Base-by-base conservation (phyloP, 2,888 invertebrate genomes). In the Eristalis intricaria region DNA sequence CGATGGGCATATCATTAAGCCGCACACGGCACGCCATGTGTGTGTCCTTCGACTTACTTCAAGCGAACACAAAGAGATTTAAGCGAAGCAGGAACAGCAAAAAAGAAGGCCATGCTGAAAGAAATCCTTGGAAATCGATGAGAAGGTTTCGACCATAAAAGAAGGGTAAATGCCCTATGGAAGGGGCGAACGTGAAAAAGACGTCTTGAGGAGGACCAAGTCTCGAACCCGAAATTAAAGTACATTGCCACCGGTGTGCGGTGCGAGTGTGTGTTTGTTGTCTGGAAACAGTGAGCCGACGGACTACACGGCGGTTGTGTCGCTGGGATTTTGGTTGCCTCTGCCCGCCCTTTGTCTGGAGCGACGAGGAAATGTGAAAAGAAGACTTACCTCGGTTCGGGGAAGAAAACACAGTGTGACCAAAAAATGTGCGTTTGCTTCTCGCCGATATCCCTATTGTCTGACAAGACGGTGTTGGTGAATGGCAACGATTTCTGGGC, bases 131-230 rank as follows among this genome's bases (percentile, higher is more conserved):
- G 65, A 82, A 86, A 83, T 75, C 78, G 78, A 86, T 86, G 78
- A 78, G 73, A 81, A 65, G 68, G 63, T 56, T 80, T 71, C 66
- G 15, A 61, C 35, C 61, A 61, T 35, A 29, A 58, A n/a, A 10
- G 50, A 70, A 74, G 70, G 83, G 86, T 83, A 86, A 86, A 86
- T 83, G 83, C 75, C 83, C 86, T 83, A 58, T 38, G 63, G 32
- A 74, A 71, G 61, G 32, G 56, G 35, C 56, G 58, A 66, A 65
- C 15, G 58, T 58, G 58, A 61, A 2, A n/a, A 64, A 32, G 65
- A 35, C 58, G 22, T 56, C 22, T 5, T n/a, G 38, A 2, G 22
- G 40, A 43, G 8, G n/a, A 15, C 23, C 7, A 43, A 56, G 35
- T 3, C 15, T 61, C 75, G 65, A 71, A 71, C 66, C 81, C 84